Percentiles rank a stretch among this genome's conserved stretches.
These are phyloP conservation scores for Neomicropteryx cornuta DNA, from an alignment of 1,140 invertebrate species.

Conservation along the genomic window DNA sequence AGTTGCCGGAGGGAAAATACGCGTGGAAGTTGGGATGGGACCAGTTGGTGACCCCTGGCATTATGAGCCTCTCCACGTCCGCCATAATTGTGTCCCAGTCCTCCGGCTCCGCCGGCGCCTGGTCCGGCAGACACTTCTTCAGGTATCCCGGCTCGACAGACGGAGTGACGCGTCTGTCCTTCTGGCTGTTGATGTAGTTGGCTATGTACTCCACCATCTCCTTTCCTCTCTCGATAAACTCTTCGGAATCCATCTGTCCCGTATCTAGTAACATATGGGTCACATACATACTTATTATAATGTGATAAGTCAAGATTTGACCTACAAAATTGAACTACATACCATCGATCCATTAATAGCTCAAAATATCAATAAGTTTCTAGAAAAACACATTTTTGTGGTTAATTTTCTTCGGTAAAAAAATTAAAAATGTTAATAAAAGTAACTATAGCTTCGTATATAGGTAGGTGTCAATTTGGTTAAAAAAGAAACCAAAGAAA, in stretches of 20 bases:
- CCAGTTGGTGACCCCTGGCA: constrained; percentile 99
- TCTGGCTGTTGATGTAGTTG: constrained; percentile 83
- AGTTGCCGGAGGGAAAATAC: constrained; percentile 97
- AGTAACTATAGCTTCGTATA: too few relatives aligned
- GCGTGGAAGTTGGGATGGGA: constrained; percentile 98
- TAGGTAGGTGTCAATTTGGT: too few relatives aligned
- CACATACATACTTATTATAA: too few relatives aligned
- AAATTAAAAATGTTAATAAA: too few relatives aligned
- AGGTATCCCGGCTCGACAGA: constrained; percentile 90
- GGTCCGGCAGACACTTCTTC: constrained; percentile 63
- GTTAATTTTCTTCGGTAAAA: too few relatives aligned
- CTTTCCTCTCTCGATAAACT: constrained; percentile 81
- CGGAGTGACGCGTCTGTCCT: constrained; percentile 74
- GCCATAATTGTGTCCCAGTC: constrained; percentile 86
- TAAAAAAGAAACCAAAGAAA: too few relatives aligned
- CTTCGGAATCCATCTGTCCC: constrained; percentile 70
- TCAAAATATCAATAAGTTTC: neutral
- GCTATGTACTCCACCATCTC: constrained; percentile 99
- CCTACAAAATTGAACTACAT: neutral
- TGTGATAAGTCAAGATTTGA: too few relatives aligned
- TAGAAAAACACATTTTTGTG: neutral
- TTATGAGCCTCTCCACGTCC: constrained; percentile 92
- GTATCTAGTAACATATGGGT: neutral
- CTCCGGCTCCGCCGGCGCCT: constrained; percentile 81
- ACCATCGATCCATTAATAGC: neutral